Conservation (phyloP, 2,113 vertebrate species). For the Corythornis vintsioides region DNA sequence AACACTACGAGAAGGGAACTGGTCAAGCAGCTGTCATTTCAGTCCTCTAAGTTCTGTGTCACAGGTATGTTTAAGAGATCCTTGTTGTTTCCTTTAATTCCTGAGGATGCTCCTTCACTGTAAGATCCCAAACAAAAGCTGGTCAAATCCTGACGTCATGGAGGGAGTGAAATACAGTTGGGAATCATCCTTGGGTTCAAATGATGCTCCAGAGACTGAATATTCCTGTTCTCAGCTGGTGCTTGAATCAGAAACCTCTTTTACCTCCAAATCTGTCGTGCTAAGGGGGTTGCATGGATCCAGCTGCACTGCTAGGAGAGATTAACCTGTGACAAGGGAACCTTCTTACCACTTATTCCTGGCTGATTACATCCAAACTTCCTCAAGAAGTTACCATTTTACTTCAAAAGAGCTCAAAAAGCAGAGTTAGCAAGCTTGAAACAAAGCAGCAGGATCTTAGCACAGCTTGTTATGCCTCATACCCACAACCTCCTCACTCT, state of each 20-base stretch:
- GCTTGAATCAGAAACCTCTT: not conserved
- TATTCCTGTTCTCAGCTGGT: not conserved
- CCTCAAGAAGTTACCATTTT: not conserved
- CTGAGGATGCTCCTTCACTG: not conserved
- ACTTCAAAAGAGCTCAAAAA: not conserved
- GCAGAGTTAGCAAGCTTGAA: not conserved
- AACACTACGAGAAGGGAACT: not conserved
- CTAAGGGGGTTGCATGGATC: not conserved
- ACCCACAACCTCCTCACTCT: not conserved
- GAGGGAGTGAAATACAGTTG: not conserved
- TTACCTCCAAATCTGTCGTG: not conserved
- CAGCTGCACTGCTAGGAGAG: not conserved
- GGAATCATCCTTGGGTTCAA: not conserved
- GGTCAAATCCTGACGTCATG: not conserved
- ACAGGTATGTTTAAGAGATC: not conserved
- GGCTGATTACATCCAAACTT: not conserved
- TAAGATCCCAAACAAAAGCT: not conserved
- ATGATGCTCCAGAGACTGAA: not conserved
- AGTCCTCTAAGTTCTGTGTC: not conserved
- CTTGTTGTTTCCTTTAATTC: not conserved
- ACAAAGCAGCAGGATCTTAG: not conserved
- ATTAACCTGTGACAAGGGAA: not conserved
- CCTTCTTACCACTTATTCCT: not conserved
- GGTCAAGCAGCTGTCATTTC: not conserved
- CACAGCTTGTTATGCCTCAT: not conserved